Evolutionary conservation across 2,113 vertebrate genomes (phyloP).

Genomic region (Panthera uncia): DNA sequence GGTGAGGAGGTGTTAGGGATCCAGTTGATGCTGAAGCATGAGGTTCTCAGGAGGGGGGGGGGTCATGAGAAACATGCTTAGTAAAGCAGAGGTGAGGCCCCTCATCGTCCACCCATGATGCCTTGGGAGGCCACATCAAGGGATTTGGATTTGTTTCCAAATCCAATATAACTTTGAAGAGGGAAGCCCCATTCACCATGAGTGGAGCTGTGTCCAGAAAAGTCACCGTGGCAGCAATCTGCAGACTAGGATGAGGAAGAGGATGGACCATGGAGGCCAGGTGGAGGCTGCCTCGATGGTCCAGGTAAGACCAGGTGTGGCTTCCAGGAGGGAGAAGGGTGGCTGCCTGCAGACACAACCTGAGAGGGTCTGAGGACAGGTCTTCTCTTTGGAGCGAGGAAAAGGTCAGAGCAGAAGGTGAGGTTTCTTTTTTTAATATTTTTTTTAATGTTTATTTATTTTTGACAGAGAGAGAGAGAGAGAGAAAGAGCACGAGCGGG

Average conservation of each 20-base stretch:
- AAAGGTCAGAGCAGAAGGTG: background rate
- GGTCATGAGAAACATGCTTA: background rate
- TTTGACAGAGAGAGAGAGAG: too few relatives aligned
- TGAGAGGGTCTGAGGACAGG: background rate
- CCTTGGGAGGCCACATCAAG: background rate
- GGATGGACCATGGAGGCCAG: too few relatives aligned
- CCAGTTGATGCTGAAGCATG: rapidly evolving
- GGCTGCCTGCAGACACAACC: background rate
- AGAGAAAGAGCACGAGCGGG: too few relatives aligned
- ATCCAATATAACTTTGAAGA: background rate
- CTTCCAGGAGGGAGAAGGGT: background rate
- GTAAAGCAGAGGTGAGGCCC: background rate
- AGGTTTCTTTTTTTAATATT: background rate
- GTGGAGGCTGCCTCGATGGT: background rate
- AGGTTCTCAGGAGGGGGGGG: background rate
- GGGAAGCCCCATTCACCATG: rapidly evolving
- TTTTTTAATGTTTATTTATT: too few relatives aligned
- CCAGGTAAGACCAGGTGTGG: background rate
- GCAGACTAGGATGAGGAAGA: background rate
- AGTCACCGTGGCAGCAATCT: background rate
- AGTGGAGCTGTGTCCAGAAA: background rate
- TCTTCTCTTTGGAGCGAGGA: background rate
- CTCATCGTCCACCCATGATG: background rate
- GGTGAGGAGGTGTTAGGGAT: background rate
- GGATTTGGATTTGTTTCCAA: background rate